phyloP scores from a whole-genome alignment of 2,888 invertebrate genomes.

The Nomada fucata region DNA sequence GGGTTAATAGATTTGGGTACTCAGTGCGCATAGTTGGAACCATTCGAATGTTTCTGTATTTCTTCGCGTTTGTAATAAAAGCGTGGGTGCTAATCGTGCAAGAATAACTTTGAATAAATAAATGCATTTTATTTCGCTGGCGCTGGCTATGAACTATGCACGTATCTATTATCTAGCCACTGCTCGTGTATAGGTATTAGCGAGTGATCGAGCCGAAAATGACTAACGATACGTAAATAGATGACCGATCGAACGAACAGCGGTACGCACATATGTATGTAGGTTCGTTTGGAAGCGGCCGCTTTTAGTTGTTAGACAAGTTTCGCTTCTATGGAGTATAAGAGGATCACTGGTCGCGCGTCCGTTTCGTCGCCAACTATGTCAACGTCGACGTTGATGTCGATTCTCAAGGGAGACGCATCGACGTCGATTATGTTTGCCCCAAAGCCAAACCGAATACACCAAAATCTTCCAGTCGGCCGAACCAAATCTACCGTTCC shows the following conservation, averaged over 20 bases:
- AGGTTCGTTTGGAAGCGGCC: constrained; percentile 2
- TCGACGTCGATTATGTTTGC: constrained; percentile 78
- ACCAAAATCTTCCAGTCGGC: constrained; percentile 59
- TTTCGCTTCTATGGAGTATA: neutral
- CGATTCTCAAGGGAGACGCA: constrained; percentile 74
- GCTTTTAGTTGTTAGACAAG: neutral
- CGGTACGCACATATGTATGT: constrained; percentile 16
- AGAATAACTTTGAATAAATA: too few relatives aligned
- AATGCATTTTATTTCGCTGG: too few relatives aligned
- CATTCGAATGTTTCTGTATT: too few relatives aligned
- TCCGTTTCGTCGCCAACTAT: constrained; percentile 30
- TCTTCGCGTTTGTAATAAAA: too few relatives aligned
- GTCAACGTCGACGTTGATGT: constrained; percentile 44
- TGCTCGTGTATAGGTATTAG: too few relatives aligned
- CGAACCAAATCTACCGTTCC: constrained; percentile 45
- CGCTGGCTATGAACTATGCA: neutral
- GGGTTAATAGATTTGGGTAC: too few relatives aligned
- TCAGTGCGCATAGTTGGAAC: too few relatives aligned
- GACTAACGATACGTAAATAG: constrained; percentile 73
- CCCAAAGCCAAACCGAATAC: constrained; percentile 68
- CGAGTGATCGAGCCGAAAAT: constrained; percentile 59
- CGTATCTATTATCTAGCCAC: too few relatives aligned
- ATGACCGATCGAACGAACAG: constrained; percentile 31
- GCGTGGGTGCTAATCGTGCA: too few relatives aligned
- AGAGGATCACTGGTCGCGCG: constrained; percentile 21